Evolutionary conservation across 2,888 invertebrate genomes (phyloP), one percentile per base, ranked within the genome.

Genomic region (Lepidonotus clava): DNA sequence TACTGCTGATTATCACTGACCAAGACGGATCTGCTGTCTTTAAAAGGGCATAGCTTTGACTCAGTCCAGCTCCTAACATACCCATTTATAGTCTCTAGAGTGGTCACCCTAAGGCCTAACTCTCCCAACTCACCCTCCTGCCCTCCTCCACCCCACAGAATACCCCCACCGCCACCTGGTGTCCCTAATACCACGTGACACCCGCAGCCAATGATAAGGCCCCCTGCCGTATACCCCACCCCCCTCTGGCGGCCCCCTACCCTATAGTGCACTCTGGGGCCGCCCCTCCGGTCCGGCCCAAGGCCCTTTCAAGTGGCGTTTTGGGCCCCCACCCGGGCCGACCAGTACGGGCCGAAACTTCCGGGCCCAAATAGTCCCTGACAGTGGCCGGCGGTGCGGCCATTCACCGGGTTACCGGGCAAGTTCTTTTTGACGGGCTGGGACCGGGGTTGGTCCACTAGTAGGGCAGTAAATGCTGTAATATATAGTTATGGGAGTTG

Each of bases 181-280:
- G 61, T 61, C 61, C 24, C 61, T 61, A 61, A 61, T 61, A 61
- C 28, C 2, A 61, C 61, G 61, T 61, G 61, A 61, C 61, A 61
- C 28, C 61, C 61, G 61, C 28, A 5, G 11, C 61, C 61, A 11
- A 28, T 61, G 61, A 61, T 61, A 61, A 61, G 61, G 24, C 61
- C 61, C 11, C 61, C 61, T 28, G 24, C 28, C 4, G 28, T 61
- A n/a, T 61, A n/a, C 61, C 61, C 61, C 11, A 32, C 61, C 24
- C 28, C 28, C 61, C 61, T 61, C 28, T 2, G 24, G 28, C 61
- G 24, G 24, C 28, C 61, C 11, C 4, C 61, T 28, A 61, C 28
- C 24, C 11, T 32, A 61, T 32, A 61, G 28, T 61, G 61, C 61
- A 61, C 61, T 24, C n/a, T 24, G 61, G 24, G 24, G 28, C 61